phyloP scores from a whole-genome alignment of 1,140 invertebrate genomes.

The Drosophila bipectinata region DNA sequence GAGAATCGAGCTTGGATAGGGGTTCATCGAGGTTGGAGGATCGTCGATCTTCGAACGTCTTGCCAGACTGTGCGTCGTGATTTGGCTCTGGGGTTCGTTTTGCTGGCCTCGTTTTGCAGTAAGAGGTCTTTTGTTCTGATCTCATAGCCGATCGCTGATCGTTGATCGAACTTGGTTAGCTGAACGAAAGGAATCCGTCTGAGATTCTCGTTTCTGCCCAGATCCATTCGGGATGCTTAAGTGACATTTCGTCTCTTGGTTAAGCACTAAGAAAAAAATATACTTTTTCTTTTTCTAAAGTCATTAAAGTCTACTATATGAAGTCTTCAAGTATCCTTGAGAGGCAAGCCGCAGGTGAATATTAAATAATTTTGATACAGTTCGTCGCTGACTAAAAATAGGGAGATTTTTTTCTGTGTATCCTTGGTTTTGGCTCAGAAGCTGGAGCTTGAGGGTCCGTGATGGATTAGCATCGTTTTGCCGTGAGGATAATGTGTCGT shows the following conservation, averaged over 20 bases:
- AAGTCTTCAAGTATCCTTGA: too few species aligned
- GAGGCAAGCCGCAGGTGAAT: too few species aligned
- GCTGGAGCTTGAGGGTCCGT: conserved; percentile 46
- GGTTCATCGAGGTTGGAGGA: conserved; percentile 32
- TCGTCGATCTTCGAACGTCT: conserved; percentile 39
- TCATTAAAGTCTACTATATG: too few species aligned
- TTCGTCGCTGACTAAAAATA: neutral
- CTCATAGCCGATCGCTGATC: conserved; percentile 71
- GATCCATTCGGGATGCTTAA: conserved; percentile 65
- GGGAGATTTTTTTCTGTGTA: conserved; percentile 3
- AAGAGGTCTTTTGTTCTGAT: conserved; percentile 78
- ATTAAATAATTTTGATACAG: too few species aligned
- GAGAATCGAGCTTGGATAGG: conserved; percentile 17
- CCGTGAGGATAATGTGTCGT: conserved; percentile 79
- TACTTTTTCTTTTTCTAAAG: neutral
- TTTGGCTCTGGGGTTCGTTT: conserved; percentile 26
- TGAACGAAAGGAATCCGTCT: conserved; percentile 34
- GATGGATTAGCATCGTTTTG: conserved; percentile 82
- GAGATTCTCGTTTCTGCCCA: conserved; percentile 3
- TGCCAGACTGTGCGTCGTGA: conserved; percentile 75
- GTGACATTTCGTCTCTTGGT: conserved; percentile 70
- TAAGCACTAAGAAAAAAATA: conserved; percentile 1
- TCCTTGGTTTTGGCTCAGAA: conserved; percentile 22
- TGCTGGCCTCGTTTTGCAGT: conserved; percentile 66
- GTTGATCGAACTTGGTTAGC: conserved; percentile 56